Conservation (phyloP, 2,113 vertebrate genomes). For the Poeciliopsis occidentalis region DNA sequence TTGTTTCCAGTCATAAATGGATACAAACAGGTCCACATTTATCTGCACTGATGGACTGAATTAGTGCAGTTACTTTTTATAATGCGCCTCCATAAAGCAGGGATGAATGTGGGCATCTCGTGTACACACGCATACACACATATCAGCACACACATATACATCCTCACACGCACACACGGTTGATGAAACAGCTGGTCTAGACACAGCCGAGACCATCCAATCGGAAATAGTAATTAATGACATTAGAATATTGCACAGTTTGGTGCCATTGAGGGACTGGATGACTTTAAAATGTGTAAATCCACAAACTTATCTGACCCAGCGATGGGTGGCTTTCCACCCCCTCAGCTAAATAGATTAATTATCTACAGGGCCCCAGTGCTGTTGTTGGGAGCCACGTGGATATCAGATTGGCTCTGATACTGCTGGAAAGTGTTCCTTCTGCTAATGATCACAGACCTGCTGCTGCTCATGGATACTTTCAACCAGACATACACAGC, state of each 20-base stretch:
- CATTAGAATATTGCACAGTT: constrained; percentile 79
- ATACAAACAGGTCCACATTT: not conserved
- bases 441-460: constrained; percentile 63
- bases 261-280: constrained; percentile 75
- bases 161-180: constrained; percentile 29
- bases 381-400: constrained; percentile 59
- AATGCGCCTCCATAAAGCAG: constrained; percentile 55
- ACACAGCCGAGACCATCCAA: constrained; percentile 80
- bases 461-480: constrained; percentile 47
- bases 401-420: constrained; percentile 65
- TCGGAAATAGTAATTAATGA: constrained; percentile 83
- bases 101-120: constrained; percentile 48
- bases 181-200: constrained; percentile 81
- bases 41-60: constrained; percentile 28
- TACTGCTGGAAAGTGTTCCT: constrained; percentile 55
- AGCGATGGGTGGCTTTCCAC: constrained; percentile 62
- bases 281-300: constrained; percentile 81
- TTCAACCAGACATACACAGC: constrained; percentile 42
- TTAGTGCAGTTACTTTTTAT: constrained; percentile 53
- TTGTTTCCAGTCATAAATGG: not conserved
- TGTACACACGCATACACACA: not conserved
- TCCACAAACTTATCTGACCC: constrained; percentile 77
- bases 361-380: constrained; percentile 69
- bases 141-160: constrained; percentile 12
- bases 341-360: constrained; percentile 75